These are phyloP conservation scores for Enteromius viviparus DNA, from an alignment of 2,797 vertebrate genomes.

Conservation along the genomic window DNA sequence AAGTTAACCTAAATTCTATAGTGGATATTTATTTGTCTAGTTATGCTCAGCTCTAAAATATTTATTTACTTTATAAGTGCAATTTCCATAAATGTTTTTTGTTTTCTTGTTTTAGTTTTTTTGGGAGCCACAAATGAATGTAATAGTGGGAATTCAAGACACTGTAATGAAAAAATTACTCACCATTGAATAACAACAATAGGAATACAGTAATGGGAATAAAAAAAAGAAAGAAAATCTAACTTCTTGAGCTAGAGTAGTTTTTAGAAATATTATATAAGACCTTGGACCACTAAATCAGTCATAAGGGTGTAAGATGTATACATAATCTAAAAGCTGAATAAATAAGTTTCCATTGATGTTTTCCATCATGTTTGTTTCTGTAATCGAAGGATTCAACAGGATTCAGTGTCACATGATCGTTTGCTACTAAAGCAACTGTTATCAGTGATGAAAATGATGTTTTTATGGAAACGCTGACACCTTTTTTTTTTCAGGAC, in stretches of 20 bases:
- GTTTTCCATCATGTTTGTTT: background rate
- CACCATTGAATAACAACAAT: background rate
- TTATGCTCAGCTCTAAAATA: background rate
- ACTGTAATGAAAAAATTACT: background rate
- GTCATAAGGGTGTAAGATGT: no score
- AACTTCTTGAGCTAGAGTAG: background rate
- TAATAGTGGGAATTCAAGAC: background rate
- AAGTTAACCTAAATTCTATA: background rate
- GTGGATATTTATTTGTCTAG: background rate
- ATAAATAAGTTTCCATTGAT: no score
- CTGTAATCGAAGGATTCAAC: background rate
- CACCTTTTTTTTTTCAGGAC: no score
- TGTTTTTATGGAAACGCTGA: background rate
- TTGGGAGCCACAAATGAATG: background rate
- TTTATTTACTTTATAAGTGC: background rate
- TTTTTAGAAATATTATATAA: background rate
- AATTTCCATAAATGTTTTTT: background rate
- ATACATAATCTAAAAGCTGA: no score
- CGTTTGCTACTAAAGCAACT: background rate
- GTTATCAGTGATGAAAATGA: background rate
- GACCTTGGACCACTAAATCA: no score
- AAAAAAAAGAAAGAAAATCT: background rate
- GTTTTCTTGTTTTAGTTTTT: no score
- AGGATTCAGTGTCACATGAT: background rate
- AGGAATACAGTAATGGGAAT: background rate